Conservation (phyloP, 2,797 vertebrate species). For the Myripristis murdjan region DNA sequence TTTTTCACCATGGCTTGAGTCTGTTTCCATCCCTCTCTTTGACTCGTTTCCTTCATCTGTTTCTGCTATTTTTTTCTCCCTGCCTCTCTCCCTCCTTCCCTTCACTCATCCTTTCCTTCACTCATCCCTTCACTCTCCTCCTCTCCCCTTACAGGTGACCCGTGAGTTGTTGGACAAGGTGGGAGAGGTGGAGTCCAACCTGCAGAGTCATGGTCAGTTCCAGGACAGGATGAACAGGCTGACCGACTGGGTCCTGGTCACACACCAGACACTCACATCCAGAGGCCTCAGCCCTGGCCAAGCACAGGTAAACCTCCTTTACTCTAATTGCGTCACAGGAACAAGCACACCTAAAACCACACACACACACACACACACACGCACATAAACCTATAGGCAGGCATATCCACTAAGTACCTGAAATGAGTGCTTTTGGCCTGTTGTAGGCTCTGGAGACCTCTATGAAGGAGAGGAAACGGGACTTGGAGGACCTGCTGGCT, state of each 20-base stretch:
- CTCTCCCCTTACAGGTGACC: conserved; percentile 80
- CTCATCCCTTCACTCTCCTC: background rate
- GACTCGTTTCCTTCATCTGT: too few species aligned
- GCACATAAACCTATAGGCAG: background rate
- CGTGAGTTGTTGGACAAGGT: conserved; percentile 88
- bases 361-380: background rate
- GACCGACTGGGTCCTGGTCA: conserved; percentile 83
- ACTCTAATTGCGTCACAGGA: too few species aligned
- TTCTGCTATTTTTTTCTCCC: too few species aligned
- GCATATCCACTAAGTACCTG: background rate
- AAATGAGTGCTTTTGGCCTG: background rate
- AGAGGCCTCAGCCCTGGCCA: conserved; percentile 74
- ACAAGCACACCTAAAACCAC: too few species aligned
- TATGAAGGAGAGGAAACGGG: conserved; percentile 85
- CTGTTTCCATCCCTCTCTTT: too few species aligned
- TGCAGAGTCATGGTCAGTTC: conserved; percentile 84
- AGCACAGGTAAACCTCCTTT: conserved; percentile 74
- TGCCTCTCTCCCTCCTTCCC: background rate
- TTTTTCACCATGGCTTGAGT: too few species aligned
- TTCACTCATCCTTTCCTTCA: too few species aligned
- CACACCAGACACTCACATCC: conserved; percentile 79
- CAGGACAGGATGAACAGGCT: conserved; percentile 84
- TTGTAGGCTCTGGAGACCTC: conserved; percentile 81
- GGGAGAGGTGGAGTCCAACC: conserved; percentile 84
- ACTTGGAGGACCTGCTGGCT: conserved; percentile 85